Percentiles rank a stretch among this genome's conserved stretches.
Conservation (phyloP, 2,797 vertebrate genomes). For the Sebastes taczanowskii region DNA sequence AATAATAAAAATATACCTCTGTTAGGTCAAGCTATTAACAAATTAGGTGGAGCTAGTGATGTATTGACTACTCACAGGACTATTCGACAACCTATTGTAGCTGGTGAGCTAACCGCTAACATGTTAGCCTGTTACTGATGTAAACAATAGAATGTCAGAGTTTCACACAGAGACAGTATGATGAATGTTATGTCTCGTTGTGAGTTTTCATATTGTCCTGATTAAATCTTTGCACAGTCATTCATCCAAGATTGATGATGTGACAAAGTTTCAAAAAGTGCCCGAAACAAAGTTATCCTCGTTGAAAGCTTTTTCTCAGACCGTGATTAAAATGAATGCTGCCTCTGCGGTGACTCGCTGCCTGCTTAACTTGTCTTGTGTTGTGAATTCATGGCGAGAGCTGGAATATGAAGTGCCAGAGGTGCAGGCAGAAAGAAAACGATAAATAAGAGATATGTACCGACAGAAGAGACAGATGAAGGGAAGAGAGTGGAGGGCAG, state of each 20-base stretch:
- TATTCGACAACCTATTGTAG: neutral
- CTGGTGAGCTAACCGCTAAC: neutral
- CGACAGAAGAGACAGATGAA: conserved; percentile 34
- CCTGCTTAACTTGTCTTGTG: conserved; percentile 33
- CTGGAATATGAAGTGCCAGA: conserved; percentile 51
- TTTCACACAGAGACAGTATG: neutral
- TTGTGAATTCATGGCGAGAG: conserved; percentile 41
- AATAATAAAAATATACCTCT: neutral
- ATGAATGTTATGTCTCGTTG: conserved; percentile 6
- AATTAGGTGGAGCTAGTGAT: neutral
- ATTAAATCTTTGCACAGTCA: conserved; percentile 12
- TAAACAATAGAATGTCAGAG: neutral
- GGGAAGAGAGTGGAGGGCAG: conserved; percentile 22
- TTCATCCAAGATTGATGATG: conserved; percentile 28
- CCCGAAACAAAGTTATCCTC: conserved; percentile 24
- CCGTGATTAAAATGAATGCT: conserved; percentile 43
- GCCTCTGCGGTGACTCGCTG: neutral
- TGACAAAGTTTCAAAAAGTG: conserved; percentile 30
- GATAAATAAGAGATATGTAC: conserved; percentile 50
- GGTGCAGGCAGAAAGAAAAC: conserved; percentile 19
- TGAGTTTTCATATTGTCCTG: conserved; percentile 16
- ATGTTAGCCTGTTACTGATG: neutral
- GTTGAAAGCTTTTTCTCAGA: conserved; percentile 39
- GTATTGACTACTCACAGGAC: neutral
- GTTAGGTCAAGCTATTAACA: neutral